Evolutionary conservation across 2,888 invertebrate genomes (phyloP).

Genomic region (Laothoe populi): DNA sequence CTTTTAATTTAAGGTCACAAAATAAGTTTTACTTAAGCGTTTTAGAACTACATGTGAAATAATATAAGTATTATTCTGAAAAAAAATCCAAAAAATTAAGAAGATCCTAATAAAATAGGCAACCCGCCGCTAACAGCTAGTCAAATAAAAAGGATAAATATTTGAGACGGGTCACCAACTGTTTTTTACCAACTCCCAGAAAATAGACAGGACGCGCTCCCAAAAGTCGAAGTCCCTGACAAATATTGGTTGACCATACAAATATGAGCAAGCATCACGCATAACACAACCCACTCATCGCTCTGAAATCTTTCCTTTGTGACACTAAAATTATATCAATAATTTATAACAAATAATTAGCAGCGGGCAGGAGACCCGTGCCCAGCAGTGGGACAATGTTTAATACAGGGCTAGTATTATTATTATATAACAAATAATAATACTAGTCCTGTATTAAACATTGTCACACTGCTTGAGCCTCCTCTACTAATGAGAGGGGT

Average conservation of each 20-base stretch:
- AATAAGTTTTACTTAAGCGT: too few relatives aligned
- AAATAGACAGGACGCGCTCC: slow-evolving; percentile 19
- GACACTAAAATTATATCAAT: slow-evolving; percentile 6
- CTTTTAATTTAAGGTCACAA: too few relatives aligned
- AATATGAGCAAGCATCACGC: neutral
- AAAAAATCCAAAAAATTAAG: neutral
- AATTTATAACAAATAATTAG: too few relatives aligned
- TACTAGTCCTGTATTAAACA: too few relatives aligned
- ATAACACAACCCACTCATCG: neutral
- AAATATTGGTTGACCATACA: slow-evolving; percentile 6
- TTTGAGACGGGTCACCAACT: slow-evolving; percentile 12
- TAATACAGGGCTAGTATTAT: too few relatives aligned
- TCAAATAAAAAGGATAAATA: slow-evolving; percentile 14
- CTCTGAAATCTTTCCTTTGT: neutral
- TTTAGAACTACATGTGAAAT: neutral
- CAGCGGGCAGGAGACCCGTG: too few relatives aligned
- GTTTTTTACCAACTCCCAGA: slow-evolving; percentile 18
- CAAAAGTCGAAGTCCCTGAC: slow-evolving; percentile 22
- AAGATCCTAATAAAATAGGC: neutral
- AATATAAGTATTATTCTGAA: neutral
- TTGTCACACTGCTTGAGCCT: too few relatives aligned
- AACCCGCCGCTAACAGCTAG: neutral
- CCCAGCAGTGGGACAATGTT: too few relatives aligned
- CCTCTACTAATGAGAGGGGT: too few relatives aligned
- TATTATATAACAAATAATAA: too few relatives aligned